Evolutionary conservation across 2,113 vertebrate species (phyloP).

Genomic region (Tetrax tetrax): DNA sequence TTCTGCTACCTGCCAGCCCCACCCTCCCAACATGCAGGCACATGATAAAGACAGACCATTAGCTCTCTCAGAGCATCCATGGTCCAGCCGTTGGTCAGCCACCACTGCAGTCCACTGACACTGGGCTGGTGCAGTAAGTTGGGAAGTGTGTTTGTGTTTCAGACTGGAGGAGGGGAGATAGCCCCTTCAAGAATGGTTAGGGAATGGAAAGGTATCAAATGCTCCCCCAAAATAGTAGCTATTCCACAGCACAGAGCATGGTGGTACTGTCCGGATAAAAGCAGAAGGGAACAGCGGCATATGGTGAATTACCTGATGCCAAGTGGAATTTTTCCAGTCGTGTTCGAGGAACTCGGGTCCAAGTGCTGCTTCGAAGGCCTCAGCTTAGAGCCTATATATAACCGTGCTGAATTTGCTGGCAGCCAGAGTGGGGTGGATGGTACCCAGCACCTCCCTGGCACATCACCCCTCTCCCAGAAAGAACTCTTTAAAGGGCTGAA

Average conservation of each 20-base stretch:
- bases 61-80: background rate
- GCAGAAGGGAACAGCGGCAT: constrained; percentile 26
- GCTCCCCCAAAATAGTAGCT: constrained; percentile 34
- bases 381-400: constrained; percentile 49
- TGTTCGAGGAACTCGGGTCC: constrained; percentile 32
- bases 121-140: background rate
- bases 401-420: constrained; percentile 11
- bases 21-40: background rate
- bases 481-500: background rate
- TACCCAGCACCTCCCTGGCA: background rate
- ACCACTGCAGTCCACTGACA: background rate
- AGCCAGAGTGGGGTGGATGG: background rate
- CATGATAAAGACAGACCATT: background rate
- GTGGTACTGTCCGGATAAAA: constrained; percentile 10
- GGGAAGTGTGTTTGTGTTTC: background rate
- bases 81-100: background rate
- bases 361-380: constrained; percentile 35
- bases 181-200: background rate
- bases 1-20: background rate
- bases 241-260: background rate
- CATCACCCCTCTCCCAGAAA: background rate
- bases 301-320: constrained; percentile 31
- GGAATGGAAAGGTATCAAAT: constrained; percentile 43
- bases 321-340: constrained; percentile 38
- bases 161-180: background rate